Evolutionary conservation across 1,140 invertebrate species (phyloP).

Genomic region (Drosophila kanapiae): DNA sequence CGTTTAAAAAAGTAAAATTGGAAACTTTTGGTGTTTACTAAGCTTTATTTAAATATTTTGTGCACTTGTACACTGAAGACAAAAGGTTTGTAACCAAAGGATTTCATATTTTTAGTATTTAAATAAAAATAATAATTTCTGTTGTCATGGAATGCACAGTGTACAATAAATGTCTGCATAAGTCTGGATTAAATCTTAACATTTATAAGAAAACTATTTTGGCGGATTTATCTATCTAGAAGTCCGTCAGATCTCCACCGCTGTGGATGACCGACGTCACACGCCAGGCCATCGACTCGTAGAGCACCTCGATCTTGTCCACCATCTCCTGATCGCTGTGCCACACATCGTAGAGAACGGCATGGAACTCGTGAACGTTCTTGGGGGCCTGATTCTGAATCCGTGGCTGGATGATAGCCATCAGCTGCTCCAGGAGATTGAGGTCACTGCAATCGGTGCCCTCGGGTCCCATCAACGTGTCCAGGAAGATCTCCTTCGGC

Average conservation of each 20-base stretch:
- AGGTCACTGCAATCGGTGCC: constrained; percentile 49
- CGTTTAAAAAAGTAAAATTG: not conserved
- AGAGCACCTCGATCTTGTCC: constrained; percentile 55
- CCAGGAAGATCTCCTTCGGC: constrained; percentile 59
- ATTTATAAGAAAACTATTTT: constrained; percentile 12
- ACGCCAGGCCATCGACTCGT: constrained; percentile 66
- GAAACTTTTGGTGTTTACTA: not conserved
- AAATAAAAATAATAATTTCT: not conserved
- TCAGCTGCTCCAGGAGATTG: constrained; percentile 63
- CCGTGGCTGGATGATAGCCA: constrained; percentile 64
- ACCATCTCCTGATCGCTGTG: constrained; percentile 68
- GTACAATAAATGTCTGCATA: constrained; percentile 4
- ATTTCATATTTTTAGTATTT: not conserved
- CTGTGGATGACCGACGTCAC: constrained; percentile 53
- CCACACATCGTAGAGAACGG: constrained; percentile 65
- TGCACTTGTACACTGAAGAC: not conserved
- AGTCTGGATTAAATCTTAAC: constrained; percentile 5
- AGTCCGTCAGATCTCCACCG: constrained; percentile 48
- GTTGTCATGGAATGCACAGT: constrained; percentile 8
- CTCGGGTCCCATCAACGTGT: constrained; percentile 61
- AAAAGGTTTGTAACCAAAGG: constrained; percentile 7
- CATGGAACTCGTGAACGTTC: constrained; percentile 54
- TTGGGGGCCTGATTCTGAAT: constrained; percentile 53
- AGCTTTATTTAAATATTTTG: constrained; percentile 9
- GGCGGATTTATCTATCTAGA: constrained; percentile 1